Evolutionary conservation across 2,888 invertebrate species (phyloP), one percentile per base, ranked within the genome.

Genomic region (Gymnosoma rotundatum): DNA sequence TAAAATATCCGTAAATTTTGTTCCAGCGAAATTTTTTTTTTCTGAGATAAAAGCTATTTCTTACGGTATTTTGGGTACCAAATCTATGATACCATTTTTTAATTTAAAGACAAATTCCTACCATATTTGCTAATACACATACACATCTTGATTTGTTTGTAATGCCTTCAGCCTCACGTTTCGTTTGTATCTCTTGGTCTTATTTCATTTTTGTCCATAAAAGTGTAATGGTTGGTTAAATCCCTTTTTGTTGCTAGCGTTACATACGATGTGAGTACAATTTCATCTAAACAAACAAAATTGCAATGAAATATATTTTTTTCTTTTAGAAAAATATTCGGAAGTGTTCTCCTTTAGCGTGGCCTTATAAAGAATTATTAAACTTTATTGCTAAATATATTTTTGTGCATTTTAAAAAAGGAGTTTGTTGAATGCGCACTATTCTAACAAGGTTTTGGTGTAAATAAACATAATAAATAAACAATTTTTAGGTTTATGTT

Each of bases 201-300:
- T 32, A 60, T 67, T 42, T 67, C 12, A 3, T 48, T 64, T 58
- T 60, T 52, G 64, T 52, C 16, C 36, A 18, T 66, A 42, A 81
- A 75, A 69, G 25, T 70, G 63, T 76, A 72, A 82, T 21, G 70
- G 50, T 64, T 81, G 75, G 64, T 75, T 64, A 82, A 63, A 76
- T 64, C 58, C 69, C 66, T 54, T 75, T 56, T 14, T 14, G 12
- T 52, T 12, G 16, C 18, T 58, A 32, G 18, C 42, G 20, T 10
- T 10, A 48, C 18, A 48, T 2, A 21, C 48, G 21, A 18, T 20
- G 67, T 21, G 16, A 25, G 48, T n/a, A 45, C 7, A 50, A 61
- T 54, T 48, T 73, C 60, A 80, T 52, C 38, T 36, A 67, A 66
- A 73, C 52, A 60, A 73, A 73, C 20, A 79, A 36, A 66, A 64